A percentile compares a stretch with the other conserved stretches of the same genome.
Conservation (phyloP, 92 coral and sea anemone genomes). For the Pocillopora grandis region DNA sequence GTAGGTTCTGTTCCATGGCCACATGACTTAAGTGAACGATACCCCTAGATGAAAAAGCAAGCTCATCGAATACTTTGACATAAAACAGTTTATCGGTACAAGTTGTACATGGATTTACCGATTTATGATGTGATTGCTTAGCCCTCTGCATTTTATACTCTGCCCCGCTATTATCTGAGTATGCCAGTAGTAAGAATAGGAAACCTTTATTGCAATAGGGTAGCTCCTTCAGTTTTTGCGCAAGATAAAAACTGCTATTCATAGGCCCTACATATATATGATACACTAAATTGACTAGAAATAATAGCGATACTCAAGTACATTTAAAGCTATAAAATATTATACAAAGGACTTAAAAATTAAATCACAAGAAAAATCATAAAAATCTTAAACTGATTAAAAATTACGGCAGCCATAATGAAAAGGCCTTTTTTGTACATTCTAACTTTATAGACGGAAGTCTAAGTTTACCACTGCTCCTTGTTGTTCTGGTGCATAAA, state of each 20-base stretch:
- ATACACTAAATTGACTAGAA: background rate
- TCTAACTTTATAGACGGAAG: background rate
- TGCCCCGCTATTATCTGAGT: too few relatives aligned
- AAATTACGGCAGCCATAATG: background rate
- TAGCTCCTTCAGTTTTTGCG: background rate
- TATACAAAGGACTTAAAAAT: background rate
- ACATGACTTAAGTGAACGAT: too few relatives aligned
- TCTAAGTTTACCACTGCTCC: background rate
- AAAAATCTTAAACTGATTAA: background rate
- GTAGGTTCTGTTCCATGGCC: too few relatives aligned
- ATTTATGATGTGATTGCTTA: too few relatives aligned
- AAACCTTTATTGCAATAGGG: background rate
- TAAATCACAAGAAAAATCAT: background rate
- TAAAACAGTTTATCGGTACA: too few relatives aligned
- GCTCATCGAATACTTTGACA: too few relatives aligned
- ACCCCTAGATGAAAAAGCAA: too few relatives aligned
- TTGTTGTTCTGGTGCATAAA: background rate
- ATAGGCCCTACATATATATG: background rate
- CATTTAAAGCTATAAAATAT: background rate
- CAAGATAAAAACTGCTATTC: too few relatives aligned
- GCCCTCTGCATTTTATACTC: too few relatives aligned
- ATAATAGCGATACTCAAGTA: constrained; percentile 1
- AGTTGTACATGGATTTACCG: too few relatives aligned
- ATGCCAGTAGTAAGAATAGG: background rate
- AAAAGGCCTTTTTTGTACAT: background rate